phyloP scores from a whole-genome alignment of 2,888 invertebrate genomes.

The Sycophila texana region DNA sequence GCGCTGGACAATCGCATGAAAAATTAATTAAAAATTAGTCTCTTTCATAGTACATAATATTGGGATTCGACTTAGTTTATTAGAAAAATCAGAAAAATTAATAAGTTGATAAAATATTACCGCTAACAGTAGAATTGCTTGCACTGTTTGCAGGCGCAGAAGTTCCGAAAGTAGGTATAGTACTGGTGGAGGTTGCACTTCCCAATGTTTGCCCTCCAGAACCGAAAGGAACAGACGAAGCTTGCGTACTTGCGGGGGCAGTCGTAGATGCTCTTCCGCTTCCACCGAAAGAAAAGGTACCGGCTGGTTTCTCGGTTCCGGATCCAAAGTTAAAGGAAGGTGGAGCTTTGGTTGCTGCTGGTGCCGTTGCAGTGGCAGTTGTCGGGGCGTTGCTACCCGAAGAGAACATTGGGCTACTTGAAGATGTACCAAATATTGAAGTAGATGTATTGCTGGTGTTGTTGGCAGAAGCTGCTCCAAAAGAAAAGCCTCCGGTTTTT shows the following conservation, averaged over 20 bases:
- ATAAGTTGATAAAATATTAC: constrained; percentile 1
- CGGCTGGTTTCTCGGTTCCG: constrained; percentile 20
- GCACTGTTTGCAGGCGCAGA: not conserved
- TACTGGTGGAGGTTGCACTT: not conserved
- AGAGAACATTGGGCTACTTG: constrained; percentile 13
- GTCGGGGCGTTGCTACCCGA: constrained; percentile 17
- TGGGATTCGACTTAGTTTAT: not conserved
- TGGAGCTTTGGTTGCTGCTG: constrained; percentile 13
- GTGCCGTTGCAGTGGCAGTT: not conserved
- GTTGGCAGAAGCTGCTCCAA: not conserved
- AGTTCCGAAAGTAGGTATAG: constrained; percentile 9
- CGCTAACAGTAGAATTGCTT: not conserved
- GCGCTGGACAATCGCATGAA: not conserved
- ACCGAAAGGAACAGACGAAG: constrained; percentile 18
- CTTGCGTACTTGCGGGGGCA: not conserved
- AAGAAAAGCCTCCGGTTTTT: not conserved
- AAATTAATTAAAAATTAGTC: not conserved
- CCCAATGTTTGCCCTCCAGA: not conserved
- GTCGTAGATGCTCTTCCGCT: constrained; percentile 25
- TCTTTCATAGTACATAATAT: too few species aligned
- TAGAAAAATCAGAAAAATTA: not conserved
- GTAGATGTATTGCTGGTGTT: not conserved
- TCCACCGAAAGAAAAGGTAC: constrained; percentile 31
- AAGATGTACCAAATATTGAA: constrained; percentile 10
- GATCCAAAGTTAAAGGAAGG: constrained; percentile 51